phyloP scores from a whole-genome alignment of 2,888 invertebrate species.

The Sphinx pinastri region DNA sequence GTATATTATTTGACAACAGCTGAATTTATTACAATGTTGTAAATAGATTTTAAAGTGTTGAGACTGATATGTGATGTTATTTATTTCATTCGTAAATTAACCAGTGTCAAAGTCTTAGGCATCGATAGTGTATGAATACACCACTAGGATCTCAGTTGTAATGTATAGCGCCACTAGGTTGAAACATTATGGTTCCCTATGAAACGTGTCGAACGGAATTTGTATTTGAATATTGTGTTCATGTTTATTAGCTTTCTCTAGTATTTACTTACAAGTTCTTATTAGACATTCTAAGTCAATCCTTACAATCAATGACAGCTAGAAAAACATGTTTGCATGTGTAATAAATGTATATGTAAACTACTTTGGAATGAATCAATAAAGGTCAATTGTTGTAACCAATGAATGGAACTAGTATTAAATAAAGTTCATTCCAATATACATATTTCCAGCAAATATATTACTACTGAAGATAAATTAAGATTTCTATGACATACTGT shows the following conservation, averaged over 20 bases:
- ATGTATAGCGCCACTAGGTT: conserved; percentile 38
- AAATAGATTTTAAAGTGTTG: conserved; percentile 79
- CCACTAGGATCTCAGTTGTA: conserved; percentile 71
- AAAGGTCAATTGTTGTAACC: background rate
- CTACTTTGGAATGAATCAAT: background rate
- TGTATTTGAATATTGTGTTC: conserved; percentile 27
- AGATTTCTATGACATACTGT: conserved; percentile 1
- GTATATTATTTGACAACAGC: conserved; percentile 61
- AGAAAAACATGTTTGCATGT: background rate
- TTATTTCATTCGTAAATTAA: conserved; percentile 80
- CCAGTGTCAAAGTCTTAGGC: conserved; percentile 78
- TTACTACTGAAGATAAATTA: background rate
- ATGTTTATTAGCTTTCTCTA: conserved; percentile 27
- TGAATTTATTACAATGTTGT: conserved; percentile 75
- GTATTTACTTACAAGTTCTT: conserved; percentile 7
- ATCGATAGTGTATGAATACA: conserved; percentile 62
- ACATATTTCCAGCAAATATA: conserved; percentile 9
- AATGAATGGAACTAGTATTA: conserved; percentile 18
- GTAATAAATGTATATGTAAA: conserved; percentile 9
- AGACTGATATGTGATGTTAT: conserved; percentile 83
- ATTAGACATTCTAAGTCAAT: conserved; percentile 17
- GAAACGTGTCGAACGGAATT: conserved; percentile 9
- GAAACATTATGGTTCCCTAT: conserved; percentile 18
- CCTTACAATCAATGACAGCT: conserved; percentile 15
- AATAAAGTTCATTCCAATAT: conserved; percentile 14